Conservation (phyloP, 2,797 vertebrate species). For the Mus spretus region DNA sequence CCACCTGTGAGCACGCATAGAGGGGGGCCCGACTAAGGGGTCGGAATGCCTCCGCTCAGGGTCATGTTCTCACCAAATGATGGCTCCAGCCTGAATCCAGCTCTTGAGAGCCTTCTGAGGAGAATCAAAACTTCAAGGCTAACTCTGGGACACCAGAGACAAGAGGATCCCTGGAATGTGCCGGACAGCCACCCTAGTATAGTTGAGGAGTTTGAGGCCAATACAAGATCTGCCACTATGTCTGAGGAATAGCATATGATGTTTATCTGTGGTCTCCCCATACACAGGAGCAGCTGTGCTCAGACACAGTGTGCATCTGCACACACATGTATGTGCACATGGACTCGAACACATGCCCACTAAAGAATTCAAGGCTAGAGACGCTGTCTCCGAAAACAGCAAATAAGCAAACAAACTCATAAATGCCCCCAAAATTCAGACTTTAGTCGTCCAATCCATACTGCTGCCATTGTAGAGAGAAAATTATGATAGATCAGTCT, state of each 20-base stretch:
- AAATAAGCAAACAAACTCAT: background rate
- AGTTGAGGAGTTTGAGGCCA: background rate
- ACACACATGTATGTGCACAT: background rate
- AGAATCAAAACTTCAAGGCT: background rate
- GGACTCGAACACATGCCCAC: background rate
- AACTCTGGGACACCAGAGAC: background rate
- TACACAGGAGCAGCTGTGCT: background rate
- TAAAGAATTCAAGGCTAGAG: background rate
- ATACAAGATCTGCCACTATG: background rate
- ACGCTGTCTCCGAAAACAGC: background rate
- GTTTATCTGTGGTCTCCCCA: background rate
- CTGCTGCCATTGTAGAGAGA: background rate
- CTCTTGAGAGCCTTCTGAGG: background rate
- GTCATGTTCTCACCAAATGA: background rate
- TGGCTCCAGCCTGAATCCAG: background rate
- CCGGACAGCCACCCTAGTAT: background rate
- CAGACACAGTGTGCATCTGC: background rate
- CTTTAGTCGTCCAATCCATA: background rate
- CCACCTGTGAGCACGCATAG: background rate
- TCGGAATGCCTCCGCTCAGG: background rate
- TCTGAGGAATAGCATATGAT: rapidly evolving
- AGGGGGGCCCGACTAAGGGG: too few species aligned
- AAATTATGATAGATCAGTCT: background rate
- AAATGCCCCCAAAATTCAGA: background rate
- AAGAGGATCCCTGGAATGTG: background rate